Evolutionary conservation across 2,888 invertebrate species (phyloP).

Genomic region (Elgonia sp.): DNA sequence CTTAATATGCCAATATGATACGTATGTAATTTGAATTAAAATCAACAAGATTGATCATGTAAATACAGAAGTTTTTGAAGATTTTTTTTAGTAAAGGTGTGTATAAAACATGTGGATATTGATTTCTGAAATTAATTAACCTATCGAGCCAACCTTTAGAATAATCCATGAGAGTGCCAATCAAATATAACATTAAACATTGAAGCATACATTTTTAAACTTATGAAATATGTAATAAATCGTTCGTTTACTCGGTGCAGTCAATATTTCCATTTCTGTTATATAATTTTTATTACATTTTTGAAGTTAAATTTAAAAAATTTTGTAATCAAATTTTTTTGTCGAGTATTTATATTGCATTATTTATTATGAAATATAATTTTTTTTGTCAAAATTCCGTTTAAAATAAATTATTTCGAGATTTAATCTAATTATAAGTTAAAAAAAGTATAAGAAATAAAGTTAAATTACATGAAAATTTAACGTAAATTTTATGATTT

Average conservation of each 20-base stretch:
- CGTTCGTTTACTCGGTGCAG: background rate
- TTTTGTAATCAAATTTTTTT: background rate
- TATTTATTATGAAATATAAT: background rate
- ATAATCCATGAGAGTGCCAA: constrained; percentile 17
- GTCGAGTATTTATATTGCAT: background rate
- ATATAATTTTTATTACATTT: background rate
- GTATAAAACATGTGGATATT: background rate
- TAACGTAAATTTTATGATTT: too few species aligned
- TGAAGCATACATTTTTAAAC: constrained; percentile 15
- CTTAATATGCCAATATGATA: constrained; percentile 8
- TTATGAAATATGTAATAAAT: background rate
- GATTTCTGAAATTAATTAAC: constrained; percentile 35
- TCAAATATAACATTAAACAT: constrained; percentile 29
- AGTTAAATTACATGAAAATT: too few species aligned
- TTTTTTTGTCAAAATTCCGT: too few species aligned
- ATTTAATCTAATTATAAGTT: too few species aligned
- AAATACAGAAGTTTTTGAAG: background rate
- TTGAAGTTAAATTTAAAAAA: background rate
- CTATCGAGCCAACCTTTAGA: constrained; percentile 20
- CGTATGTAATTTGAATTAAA: constrained; percentile 7
- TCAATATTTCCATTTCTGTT: background rate
- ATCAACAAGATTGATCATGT: background rate
- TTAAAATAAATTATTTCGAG: too few species aligned
- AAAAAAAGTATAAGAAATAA: too few species aligned
- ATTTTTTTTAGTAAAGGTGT: background rate